Conservation (phyloP, 1,140 invertebrate species). For the Apis laboriosa region DNA sequence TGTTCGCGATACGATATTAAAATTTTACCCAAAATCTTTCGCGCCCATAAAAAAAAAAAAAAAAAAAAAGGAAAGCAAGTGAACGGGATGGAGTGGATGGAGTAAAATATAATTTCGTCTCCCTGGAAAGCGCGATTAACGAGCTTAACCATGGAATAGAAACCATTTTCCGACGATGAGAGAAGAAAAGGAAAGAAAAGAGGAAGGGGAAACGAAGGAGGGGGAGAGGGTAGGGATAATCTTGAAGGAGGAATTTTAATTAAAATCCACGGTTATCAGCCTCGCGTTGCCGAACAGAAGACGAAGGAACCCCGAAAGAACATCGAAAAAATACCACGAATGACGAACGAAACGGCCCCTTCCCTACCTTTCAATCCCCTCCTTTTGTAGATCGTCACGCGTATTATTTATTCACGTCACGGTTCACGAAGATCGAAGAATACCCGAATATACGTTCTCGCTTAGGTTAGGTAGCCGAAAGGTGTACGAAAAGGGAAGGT, state of each 20-base stretch:
- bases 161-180: slow-evolving; percentile 18
- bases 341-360: slow-evolving; percentile 42
- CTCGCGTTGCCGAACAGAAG: slow-evolving; percentile 46
- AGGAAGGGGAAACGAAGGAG: background rate
- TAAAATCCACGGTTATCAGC: slow-evolving; percentile 51
- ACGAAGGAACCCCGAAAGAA: slow-evolving; percentile 39
- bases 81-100: too few species aligned
- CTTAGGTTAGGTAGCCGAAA: slow-evolving; percentile 53
- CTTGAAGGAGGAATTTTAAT: slow-evolving; percentile 44
- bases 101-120: background rate
- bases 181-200: too few species aligned
- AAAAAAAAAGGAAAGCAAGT: too few species aligned
- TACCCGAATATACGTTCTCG: slow-evolving; percentile 47
- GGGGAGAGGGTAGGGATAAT: background rate
- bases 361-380: background rate
- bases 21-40: background rate
- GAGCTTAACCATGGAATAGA: background rate
- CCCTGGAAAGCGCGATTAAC: background rate
- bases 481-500: slow-evolving; percentile 50
- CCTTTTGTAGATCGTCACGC: slow-evolving; percentile 62
- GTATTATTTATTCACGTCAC: slow-evolving; percentile 70
- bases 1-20: background rate
- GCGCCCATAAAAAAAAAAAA: background rate
- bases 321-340: slow-evolving; percentile 53
- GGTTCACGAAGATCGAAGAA: slow-evolving; percentile 60